A percentile compares a stretch with the other conserved stretches of the same genome.
These are phyloP conservation scores for Caenorhabditis zanzibari DNA, from an alignment of 2,888 invertebrate species.

Conservation along the genomic window DNA sequence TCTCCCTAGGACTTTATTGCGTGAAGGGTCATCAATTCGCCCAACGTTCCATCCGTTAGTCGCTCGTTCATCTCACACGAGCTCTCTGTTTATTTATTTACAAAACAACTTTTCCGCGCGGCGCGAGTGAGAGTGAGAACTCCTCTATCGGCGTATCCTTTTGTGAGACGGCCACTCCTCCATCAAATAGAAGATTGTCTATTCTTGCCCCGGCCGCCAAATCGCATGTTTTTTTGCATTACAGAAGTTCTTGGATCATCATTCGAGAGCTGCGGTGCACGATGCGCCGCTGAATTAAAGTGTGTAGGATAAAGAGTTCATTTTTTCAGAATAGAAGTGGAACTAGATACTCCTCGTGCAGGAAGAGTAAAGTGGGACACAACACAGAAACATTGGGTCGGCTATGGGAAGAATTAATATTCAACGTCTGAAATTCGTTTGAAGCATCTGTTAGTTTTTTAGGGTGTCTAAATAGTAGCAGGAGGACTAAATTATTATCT, in stretches of 20 bases:
- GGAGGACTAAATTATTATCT: too few relatives aligned
- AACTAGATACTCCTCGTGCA: background rate
- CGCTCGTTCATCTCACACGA: conserved; percentile 34
- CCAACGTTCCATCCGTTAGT: conserved; percentile 11
- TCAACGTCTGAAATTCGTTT: too few relatives aligned
- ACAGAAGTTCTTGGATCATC: conserved; percentile 48
- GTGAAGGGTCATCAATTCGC: conserved; percentile 4
- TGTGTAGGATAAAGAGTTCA: background rate
- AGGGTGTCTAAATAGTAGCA: too few relatives aligned
- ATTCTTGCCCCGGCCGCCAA: conserved; percentile 31
- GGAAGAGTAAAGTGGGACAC: conserved; percentile 3
- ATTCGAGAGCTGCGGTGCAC: conserved; percentile 49
- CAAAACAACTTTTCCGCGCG: conserved; percentile 55
- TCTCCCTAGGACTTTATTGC: too few relatives aligned
- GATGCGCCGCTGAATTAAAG: conserved; percentile 25
- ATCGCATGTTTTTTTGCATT: conserved; percentile 30
- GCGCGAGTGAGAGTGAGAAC: conserved; percentile 3
- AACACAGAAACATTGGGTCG: background rate
- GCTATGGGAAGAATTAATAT: background rate
- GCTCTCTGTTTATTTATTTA: conserved; percentile 54
- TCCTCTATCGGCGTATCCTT: conserved; percentile 23
- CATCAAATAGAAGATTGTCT: conserved; percentile 2
- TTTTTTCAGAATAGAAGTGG: background rate
- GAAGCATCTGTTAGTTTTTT: too few relatives aligned
- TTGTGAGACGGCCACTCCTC: conserved; percentile 24